phyloP scores from a whole-genome alignment of 2,797 vertebrate species.

The Gymnoscopelus braueri region DNA sequence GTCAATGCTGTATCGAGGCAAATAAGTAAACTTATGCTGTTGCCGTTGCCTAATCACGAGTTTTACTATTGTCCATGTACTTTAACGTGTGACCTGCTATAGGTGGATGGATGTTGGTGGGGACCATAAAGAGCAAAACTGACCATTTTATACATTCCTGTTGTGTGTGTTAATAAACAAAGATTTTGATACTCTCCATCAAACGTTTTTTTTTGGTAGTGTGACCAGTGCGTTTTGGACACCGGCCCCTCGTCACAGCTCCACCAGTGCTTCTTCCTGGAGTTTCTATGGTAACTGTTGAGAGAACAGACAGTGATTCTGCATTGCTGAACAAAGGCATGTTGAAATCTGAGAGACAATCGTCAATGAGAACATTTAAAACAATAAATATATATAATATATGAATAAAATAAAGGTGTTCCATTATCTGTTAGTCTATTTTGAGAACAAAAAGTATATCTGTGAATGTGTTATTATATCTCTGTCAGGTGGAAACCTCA shows the following conservation, averaged over 20 bases:
- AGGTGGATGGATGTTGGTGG: constrained; percentile 37
- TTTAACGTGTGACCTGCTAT: constrained; percentile 11
- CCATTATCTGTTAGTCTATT: too few species aligned
- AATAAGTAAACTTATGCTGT: constrained; percentile 21
- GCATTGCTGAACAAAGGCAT: constrained; percentile 56
- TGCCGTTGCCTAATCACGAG: constrained; percentile 20
- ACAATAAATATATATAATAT: too few species aligned
- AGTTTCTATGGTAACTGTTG: constrained; percentile 77
- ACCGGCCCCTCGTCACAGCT: constrained; percentile 34
- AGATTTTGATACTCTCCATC: constrained; percentile 64
- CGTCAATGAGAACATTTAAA: too few species aligned
- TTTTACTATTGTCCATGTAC: constrained; percentile 28
- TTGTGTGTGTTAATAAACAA: constrained; percentile 49
- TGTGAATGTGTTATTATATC: too few species aligned
- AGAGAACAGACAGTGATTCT: constrained; percentile 40
- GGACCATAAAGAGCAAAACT: constrained; percentile 26
- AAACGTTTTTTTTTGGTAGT: neutral
- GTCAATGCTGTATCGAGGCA: constrained; percentile 21
- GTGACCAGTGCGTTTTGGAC: constrained; percentile 30
- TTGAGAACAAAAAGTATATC: too few species aligned
- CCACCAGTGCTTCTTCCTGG: constrained; percentile 43
- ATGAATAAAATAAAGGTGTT: too few species aligned
- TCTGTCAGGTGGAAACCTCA: too few species aligned
- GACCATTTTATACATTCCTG: constrained; percentile 44
- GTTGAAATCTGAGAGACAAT: constrained; percentile 31